Evolutionary conservation across 2,797 vertebrate genomes (phyloP), one percentile per base, ranked within the genome.

Genomic region (Arctocebus calabarensis): DNA sequence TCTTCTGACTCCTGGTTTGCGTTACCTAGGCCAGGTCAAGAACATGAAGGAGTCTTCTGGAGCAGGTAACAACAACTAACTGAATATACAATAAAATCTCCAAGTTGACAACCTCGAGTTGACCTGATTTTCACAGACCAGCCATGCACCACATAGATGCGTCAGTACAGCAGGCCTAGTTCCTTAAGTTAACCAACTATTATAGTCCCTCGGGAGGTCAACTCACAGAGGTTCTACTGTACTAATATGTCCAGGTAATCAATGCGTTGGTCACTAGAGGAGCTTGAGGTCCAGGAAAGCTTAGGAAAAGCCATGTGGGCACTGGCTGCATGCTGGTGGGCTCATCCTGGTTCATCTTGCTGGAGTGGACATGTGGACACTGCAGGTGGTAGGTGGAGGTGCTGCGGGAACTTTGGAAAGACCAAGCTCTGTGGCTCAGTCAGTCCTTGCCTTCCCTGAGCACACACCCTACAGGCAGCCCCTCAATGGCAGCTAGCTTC

Each of bases 401-500:
- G 40, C 34, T 9, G 0, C 8, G 10, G 52, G 12, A 29, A 12
- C 5, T 0, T 48, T n/a, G 27, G 19, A 62, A 23, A 9, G 55
- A 23, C 52, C 14, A 11, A 48, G 45, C 45, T 48, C 12, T 48
- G 11, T 48, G 45, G 45, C 45, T 48, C 45, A 64, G 25, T 20
- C 59, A 40, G 37, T 19, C 19, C 23, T 32, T 27, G 19, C 55
- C 68, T 32, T 32, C n/a, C 55, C 79, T 17, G 17, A 29, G n/a
- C 16, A 8, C 19, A 3, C 13, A 11, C 55, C n/a, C 57, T 25
- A 34, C 66, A 71, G 5, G 79, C 52, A 83, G 43, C 68, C 55
- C 59, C 37, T 27, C 12, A 25, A 25, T 13, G 61, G 61, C 14
- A 1, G 48, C 66, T 29, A 61, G 5, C n/a, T 52, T 90, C 77